A percentile compares a stretch with the other conserved stretches of the same genome.
Evolutionary conservation across 1,140 invertebrate genomes (phyloP).

Genomic region (Lasioglossum baleicum): DNA sequence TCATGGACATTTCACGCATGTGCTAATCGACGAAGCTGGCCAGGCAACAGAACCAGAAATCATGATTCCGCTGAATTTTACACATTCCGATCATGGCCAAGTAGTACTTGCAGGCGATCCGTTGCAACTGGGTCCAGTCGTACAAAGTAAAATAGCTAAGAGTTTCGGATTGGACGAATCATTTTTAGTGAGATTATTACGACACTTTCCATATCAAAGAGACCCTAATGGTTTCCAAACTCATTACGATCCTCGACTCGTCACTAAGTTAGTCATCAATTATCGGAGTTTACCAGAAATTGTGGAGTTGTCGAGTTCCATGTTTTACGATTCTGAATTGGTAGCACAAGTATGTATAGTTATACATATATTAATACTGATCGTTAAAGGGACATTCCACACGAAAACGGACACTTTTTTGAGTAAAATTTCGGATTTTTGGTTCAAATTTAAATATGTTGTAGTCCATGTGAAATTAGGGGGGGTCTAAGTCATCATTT

Average conservation of each 20-base stretch:
- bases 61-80: slow-evolving; percentile 85
- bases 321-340: slow-evolving; percentile 91
- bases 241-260: slow-evolving; percentile 84
- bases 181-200: slow-evolving; percentile 85
- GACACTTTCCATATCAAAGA: slow-evolving; percentile 84
- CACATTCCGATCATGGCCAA: slow-evolving; percentile 81
- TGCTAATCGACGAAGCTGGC: slow-evolving; percentile 94
- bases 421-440: too few relatives aligned
- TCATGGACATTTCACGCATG: slow-evolving; percentile 90
- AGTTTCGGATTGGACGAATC: slow-evolving; percentile 86
- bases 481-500: too few relatives aligned
- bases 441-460: too few relatives aligned
- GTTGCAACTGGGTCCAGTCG: slow-evolving; percentile 92
- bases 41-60: slow-evolving; percentile 94
- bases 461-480: too few relatives aligned
- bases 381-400: background rate
- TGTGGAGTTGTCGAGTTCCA: slow-evolving; percentile 85
- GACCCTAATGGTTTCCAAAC: slow-evolving; percentile 81
- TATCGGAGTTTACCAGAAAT: slow-evolving; percentile 91
- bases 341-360: slow-evolving; percentile 78
- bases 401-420: too few relatives aligned
- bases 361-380: background rate
- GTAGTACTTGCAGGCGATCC: slow-evolving; percentile 95
- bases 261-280: slow-evolving; percentile 88
- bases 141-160: slow-evolving; percentile 84